phyloP scores from a whole-genome alignment of 2,113 vertebrate species.

The Pampusana beccarii region DNA sequence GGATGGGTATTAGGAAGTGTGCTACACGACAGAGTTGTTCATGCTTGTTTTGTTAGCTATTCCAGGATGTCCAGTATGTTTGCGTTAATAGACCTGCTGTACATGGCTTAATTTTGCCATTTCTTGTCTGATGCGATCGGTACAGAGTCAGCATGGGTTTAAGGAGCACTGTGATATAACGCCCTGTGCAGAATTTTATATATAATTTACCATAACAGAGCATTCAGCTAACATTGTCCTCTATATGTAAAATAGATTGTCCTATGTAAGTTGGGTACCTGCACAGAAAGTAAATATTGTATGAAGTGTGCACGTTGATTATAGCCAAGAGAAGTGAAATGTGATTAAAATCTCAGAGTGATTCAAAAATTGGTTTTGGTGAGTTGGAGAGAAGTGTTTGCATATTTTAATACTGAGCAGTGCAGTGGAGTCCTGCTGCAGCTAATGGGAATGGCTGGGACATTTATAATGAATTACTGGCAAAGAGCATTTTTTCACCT shows the following conservation, averaged over 20 bases:
- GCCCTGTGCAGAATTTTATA: neutral
- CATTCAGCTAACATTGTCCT: neutral
- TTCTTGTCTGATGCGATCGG: neutral
- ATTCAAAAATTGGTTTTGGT: conserved; percentile 40
- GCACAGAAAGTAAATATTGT: conserved; percentile 2
- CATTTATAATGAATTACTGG: conserved; percentile 63
- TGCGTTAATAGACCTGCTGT: neutral
- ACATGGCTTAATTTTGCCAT: neutral
- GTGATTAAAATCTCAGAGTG: conserved; percentile 37
- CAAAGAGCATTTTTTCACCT: conserved; percentile 49
- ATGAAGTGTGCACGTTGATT: neutral
- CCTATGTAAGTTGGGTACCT: neutral
- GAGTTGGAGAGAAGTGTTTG: conserved; percentile 23
- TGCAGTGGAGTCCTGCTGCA: conserved; percentile 32
- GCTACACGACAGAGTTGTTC: neutral
- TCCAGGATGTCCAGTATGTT: neutral
- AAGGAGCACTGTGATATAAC: neutral
- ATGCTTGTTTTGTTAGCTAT: neutral
- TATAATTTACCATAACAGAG: neutral
- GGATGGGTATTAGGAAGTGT: neutral
- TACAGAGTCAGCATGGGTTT: neutral
- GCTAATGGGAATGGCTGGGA: conserved; percentile 50
- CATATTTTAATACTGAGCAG: conserved; percentile 59
- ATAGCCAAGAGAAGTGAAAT: conserved; percentile 28
- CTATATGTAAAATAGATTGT: neutral